Base-by-base conservation (phyloP, 2,113 vertebrate species). In the Myrmophylax atrothorax region DNA sequence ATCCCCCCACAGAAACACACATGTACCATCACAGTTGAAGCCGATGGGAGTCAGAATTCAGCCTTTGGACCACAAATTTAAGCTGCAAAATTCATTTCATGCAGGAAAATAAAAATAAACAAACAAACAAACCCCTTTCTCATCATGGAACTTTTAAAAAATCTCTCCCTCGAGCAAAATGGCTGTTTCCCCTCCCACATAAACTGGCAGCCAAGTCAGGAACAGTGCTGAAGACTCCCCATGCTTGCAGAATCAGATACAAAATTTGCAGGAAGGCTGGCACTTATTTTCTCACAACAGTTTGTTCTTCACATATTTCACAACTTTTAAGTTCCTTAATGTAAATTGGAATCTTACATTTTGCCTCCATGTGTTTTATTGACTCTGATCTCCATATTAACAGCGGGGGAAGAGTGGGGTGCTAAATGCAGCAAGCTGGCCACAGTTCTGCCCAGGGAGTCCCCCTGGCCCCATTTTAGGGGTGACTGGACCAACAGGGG, bases 231-330 rank as follows among this genome's bases (percentile, higher is more conserved):
- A 97, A 97, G 85, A 89, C 93, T 96, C 96, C 93, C 96, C 93
- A 96, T 88, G 94, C 93, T 88, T 95, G 88, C 93, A 96, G 94
- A 96, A 92, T 95, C 93, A 95, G 80, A 96, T 93, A 93, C 6
- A 96, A 96, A 96, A 97, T 97, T 96, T 97, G 90, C 96, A 97
- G 94, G 92, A 96, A 96, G 96, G 96, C 96, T 97, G 96, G 96
- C 96, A 97, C 96, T 97, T 97, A 95, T 94, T 97, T 96, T 97
- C 96, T 97, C 96, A 97, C 96, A 96, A 96, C 94, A 97, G 96
- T 96, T 97, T 97, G 94, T 96, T 97, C 96, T 96, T 96, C 96
- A 95, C 96, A 96, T 97, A 96, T 95, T 97, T 97, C 96, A 97
- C 96, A 96, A 97, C 96, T 96, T 96, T 95, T 97, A 96, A 96